A percentile compares a stretch with the other conserved stretches of the same genome.
Evolutionary conservation across 2,888 invertebrate species (phyloP).

Genomic region (Ophion slaviceki): DNA sequence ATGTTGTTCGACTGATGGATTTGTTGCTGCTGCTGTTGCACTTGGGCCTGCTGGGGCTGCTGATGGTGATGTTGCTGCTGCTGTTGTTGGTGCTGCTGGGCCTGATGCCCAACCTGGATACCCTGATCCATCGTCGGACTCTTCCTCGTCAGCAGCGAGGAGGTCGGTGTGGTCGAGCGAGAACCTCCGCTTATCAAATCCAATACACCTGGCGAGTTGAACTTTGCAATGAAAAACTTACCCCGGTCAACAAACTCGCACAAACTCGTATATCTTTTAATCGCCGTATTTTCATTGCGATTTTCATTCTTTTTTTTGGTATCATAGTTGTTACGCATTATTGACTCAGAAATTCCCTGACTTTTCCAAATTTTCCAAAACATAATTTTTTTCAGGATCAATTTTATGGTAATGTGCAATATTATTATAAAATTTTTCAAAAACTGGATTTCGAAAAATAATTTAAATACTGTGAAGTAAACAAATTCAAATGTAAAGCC

Average conservation of each 20-base stretch:
- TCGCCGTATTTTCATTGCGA: not conserved
- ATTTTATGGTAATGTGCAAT: too few species aligned
- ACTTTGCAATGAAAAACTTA: not conserved
- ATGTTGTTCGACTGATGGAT: constrained; percentile 81
- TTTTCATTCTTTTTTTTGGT: not conserved
- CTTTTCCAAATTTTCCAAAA: too few species aligned
- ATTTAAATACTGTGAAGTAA: too few species aligned
- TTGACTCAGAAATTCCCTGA: too few species aligned
- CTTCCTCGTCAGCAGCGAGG: constrained; percentile 88
- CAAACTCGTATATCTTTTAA: not conserved
- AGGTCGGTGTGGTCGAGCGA: constrained; percentile 93
- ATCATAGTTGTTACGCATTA: too few species aligned
- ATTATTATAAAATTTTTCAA: too few species aligned
- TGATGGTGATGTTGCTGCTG: constrained; percentile 82
- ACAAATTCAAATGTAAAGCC: too few species aligned
- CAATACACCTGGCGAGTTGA: constrained; percentile 84
- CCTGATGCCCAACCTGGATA: constrained; percentile 87
- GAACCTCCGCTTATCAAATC: constrained; percentile 90
- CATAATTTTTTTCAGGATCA: too few species aligned
- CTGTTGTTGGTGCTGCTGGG: constrained; percentile 81
- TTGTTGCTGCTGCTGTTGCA: constrained; percentile 85
- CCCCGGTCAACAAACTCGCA: not conserved
- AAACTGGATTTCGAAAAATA: too few species aligned
- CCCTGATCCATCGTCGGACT: constrained; percentile 95
- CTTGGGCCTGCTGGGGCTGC: constrained; percentile 77